Conservation (phyloP, 2,113 vertebrate species). For the Tragelaphus strepsiceros region DNA sequence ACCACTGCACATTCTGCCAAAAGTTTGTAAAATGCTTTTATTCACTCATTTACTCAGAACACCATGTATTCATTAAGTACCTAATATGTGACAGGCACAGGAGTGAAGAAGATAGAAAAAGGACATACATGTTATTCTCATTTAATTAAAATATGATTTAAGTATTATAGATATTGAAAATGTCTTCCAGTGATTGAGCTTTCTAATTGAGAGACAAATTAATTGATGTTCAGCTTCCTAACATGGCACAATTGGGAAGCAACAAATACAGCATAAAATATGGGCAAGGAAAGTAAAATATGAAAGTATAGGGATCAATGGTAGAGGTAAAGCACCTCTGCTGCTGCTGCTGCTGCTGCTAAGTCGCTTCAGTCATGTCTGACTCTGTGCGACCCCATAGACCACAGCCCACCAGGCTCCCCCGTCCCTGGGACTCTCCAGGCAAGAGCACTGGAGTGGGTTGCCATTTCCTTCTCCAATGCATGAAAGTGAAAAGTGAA, state of each 20-base stretch:
- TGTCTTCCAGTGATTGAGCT: neutral
- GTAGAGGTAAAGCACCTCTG: neutral
- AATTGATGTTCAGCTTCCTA: neutral
- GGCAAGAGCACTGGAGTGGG: too few relatives aligned
- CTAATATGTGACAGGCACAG: neutral
- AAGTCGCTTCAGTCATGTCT: too few relatives aligned
- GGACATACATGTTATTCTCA: neutral
- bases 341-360: too few relatives aligned
- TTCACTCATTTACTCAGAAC: neutral
- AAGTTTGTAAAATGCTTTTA: neutral
- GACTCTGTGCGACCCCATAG: too few relatives aligned
- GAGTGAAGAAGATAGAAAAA: neutral
- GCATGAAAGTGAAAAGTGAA: too few relatives aligned
- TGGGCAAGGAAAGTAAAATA: neutral
- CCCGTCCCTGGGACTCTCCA: too few relatives aligned
- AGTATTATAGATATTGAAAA: neutral
- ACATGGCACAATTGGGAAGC: neutral
- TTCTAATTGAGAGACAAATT: conserved; percentile 8
- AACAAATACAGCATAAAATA: neutral
- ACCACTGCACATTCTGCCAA: neutral
- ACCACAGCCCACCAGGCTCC: too few relatives aligned
- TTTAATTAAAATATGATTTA: neutral
- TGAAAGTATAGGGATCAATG: neutral
- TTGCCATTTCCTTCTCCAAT: too few relatives aligned
- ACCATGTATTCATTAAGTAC: neutral